Percentiles rank a stretch among this genome's conserved stretches.
phyloP scores from a whole-genome alignment of 35 echinoderm and acorn worm species.

The Hemicentrotus pulcherrimus region DNA sequence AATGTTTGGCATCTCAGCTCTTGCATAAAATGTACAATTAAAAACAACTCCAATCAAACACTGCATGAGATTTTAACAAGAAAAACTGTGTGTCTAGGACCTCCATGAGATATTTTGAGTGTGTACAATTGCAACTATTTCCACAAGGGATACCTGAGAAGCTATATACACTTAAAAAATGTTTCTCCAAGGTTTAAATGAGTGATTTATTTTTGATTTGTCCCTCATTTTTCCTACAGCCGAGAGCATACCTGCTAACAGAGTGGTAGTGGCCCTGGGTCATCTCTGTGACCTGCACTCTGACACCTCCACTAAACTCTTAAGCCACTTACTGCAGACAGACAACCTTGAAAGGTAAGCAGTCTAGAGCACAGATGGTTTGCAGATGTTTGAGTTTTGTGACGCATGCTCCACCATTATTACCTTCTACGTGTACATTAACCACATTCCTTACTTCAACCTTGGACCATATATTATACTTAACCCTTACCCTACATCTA shows the following conservation, averaged over 20 bases:
- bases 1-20: too few relatives aligned
- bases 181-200: neutral
- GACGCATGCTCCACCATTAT: neutral
- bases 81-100: too few relatives aligned
- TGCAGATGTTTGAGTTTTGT: neutral
- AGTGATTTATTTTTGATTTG: neutral
- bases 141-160: neutral
- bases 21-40: too few relatives aligned
- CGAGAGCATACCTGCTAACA: neutral
- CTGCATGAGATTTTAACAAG: too few relatives aligned
- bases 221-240: conserved; percentile 15
- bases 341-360: conserved; percentile 46
- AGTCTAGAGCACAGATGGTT: neutral
- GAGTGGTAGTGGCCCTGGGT: conserved; percentile 31
- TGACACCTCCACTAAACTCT: neutral
- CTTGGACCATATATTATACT: too few relatives aligned
- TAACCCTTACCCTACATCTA: too few relatives aligned
- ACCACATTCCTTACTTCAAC: too few relatives aligned
- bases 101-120: too few relatives aligned
- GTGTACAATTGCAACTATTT: neutral
- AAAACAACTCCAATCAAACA: too few relatives aligned
- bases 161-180: neutral
- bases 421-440: too few relatives aligned
- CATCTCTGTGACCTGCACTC: conserved; percentile 44
- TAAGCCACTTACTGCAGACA: conserved; percentile 44